Percentiles rank a stretch among this genome's conserved stretches.
phyloP scores from a whole-genome alignment of 2,113 vertebrate genomes.

The Cinclus mexicanus region DNA sequence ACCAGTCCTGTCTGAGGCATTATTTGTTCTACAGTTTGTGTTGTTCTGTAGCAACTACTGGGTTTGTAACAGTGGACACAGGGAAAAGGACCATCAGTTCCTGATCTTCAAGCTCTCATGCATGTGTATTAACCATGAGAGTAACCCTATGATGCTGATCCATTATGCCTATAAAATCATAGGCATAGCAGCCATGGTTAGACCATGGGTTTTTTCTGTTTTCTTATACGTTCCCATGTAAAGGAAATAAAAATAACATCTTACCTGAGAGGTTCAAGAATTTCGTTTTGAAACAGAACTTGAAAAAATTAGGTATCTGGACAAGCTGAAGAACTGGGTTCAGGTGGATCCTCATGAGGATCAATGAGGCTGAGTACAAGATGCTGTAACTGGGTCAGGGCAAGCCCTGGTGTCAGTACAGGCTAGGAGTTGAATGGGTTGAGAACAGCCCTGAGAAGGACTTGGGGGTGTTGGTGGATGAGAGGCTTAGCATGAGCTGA shows the following conservation, averaged over 20 bases:
- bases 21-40: background rate
- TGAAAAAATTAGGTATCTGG: background rate
- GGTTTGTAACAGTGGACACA: background rate
- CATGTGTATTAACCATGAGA: background rate
- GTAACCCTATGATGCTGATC: background rate
- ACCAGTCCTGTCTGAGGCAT: background rate
- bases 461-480: background rate
- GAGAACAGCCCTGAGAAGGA: background rate
- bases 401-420: rapidly evolving
- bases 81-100: background rate
- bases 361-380: background rate
- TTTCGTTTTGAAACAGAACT: background rate
- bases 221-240: background rate
- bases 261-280: background rate
- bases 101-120: background rate
- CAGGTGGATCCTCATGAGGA: background rate
- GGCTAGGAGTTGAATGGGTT: background rate
- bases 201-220: background rate
- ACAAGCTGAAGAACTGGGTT: background rate
- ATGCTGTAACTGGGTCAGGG: background rate
- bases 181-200: background rate
- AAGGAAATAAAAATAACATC: background rate
- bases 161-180: background rate
- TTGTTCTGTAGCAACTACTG: background rate
- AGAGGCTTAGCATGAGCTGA: background rate